These are phyloP conservation scores for Phyllotreta striolata DNA, from an alignment of 2,888 invertebrate genomes.

Conservation along the genomic window DNA sequence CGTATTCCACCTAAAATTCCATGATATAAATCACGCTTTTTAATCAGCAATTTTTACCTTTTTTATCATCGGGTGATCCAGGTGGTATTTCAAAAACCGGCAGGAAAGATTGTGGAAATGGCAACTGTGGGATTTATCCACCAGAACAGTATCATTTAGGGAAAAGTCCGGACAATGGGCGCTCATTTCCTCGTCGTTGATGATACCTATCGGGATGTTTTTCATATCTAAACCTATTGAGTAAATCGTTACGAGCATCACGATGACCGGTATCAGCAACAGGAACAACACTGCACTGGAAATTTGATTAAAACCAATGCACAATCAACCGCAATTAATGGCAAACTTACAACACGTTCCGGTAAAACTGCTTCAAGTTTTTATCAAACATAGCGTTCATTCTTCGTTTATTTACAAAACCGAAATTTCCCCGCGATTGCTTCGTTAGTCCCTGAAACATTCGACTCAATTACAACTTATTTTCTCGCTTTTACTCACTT, in stretches of 20 bases:
- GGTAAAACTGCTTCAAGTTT: slow-evolving; percentile 39
- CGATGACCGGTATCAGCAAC: slow-evolving; percentile 79
- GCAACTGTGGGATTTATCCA: slow-evolving; percentile 53
- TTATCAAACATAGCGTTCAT: slow-evolving; percentile 34
- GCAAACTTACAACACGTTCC: slow-evolving; percentile 35
- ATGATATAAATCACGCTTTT: background rate
- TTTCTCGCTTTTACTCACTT: slow-evolving; percentile 28
- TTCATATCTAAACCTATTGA: slow-evolving; percentile 80
- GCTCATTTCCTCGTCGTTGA: slow-evolving; percentile 73
- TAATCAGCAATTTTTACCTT: slow-evolving; percentile 19
- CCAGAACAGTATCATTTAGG: background rate
- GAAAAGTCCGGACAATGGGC: slow-evolving; percentile 49
- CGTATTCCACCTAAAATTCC: slow-evolving; percentile 62
- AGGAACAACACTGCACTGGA: slow-evolving; percentile 81
- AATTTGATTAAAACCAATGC: slow-evolving; percentile 34
- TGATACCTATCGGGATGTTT: slow-evolving; percentile 75
- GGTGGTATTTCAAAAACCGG: slow-evolving; percentile 65
- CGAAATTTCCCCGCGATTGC: background rate
- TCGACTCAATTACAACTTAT: background rate
- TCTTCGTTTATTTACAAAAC: slow-evolving; percentile 6
- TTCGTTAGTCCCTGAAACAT: slow-evolving; percentile 13
- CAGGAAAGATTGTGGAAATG: slow-evolving; percentile 67
- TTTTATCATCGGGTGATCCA: slow-evolving; percentile 65
- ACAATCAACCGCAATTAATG: background rate
- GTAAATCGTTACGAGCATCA: slow-evolving; percentile 79